These are phyloP conservation scores for Andrena minutula DNA, from an alignment of 2,888 invertebrate genomes.

Conservation along the genomic window DNA sequence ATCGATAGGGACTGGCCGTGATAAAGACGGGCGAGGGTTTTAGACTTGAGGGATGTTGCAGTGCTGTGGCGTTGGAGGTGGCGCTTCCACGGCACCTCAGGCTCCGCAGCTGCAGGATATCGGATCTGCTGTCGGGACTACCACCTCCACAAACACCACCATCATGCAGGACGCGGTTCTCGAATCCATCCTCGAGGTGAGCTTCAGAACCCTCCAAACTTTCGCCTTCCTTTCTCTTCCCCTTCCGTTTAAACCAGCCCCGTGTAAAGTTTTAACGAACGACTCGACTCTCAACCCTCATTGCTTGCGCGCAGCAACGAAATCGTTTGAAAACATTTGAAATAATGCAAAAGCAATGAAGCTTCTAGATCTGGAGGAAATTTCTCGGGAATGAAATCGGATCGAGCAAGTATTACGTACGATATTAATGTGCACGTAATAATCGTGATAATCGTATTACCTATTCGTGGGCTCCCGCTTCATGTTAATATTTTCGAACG, in stretches of 20 bases:
- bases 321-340: not conserved
- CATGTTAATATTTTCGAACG: too few species aligned
- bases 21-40: conserved; percentile 74
- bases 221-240: too few species aligned
- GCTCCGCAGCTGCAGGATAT: conserved; percentile 82
- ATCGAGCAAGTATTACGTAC: conserved; percentile 43
- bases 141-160: conserved; percentile 80
- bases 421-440: conserved; percentile 54
- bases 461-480: conserved; percentile 25
- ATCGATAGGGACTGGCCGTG: conserved; percentile 77
- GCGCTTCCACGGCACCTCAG: conserved; percentile 84
- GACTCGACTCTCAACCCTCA: not conserved
- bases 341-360: not conserved
- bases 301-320: not conserved
- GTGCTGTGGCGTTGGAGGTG: conserved; percentile 85
- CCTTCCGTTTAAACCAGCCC: not conserved
- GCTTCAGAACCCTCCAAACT: not conserved
- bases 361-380: too few species aligned
- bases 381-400: not conserved
- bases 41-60: conserved; percentile 78
- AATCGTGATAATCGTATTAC: not conserved
- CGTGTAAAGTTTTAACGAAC: not conserved
- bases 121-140: conserved; percentile 81
- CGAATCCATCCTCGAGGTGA: conserved; percentile 83
- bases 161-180: conserved; percentile 84